Evolutionary conservation across 2,888 invertebrate genomes (phyloP).

Genomic region (Hedya salicella): DNA sequence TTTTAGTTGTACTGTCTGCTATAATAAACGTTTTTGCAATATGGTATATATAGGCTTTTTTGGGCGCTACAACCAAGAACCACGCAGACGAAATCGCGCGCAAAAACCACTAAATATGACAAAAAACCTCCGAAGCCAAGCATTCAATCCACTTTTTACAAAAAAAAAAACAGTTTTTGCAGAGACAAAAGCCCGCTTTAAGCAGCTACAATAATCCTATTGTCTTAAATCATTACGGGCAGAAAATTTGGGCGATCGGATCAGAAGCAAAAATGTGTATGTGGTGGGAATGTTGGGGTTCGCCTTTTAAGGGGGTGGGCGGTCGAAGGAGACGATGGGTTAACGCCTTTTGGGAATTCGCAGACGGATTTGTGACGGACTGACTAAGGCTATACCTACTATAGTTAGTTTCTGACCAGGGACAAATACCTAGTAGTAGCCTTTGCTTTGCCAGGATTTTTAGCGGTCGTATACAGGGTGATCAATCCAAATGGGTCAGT

Average conservation of each 20-base stretch:
- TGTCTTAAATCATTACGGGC: slow-evolving; percentile 51
- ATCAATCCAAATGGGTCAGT: no score
- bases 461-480: no score
- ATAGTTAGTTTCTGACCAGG: background rate
- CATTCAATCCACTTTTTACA: slow-evolving; percentile 26
- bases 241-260: slow-evolving; percentile 44
- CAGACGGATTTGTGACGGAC: slow-evolving; percentile 18
- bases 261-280: slow-evolving; percentile 31
- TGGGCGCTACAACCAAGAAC: background rate
- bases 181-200: slow-evolving; percentile 28
- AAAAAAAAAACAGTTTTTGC: slow-evolving; percentile 34
- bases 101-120: slow-evolving; percentile 36
- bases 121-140: slow-evolving; percentile 24
- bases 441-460: no score
- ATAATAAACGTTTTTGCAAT: background rate
- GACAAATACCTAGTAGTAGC: no score
- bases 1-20: no score
- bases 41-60: background rate
- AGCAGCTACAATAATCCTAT: slow-evolving; percentile 52
- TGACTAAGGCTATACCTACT: background rate
- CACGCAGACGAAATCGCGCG: background rate
- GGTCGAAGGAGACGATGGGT: slow-evolving; percentile 53
- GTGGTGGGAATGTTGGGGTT: slow-evolving; percentile 57
- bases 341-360: slow-evolving; percentile 53
- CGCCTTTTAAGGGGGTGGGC: slow-evolving; percentile 58